A percentile compares a stretch with the other conserved stretches of the same genome.
Evolutionary conservation across 2,113 vertebrate species (phyloP).

Genomic region (Phoenicopterus ruber): DNA sequence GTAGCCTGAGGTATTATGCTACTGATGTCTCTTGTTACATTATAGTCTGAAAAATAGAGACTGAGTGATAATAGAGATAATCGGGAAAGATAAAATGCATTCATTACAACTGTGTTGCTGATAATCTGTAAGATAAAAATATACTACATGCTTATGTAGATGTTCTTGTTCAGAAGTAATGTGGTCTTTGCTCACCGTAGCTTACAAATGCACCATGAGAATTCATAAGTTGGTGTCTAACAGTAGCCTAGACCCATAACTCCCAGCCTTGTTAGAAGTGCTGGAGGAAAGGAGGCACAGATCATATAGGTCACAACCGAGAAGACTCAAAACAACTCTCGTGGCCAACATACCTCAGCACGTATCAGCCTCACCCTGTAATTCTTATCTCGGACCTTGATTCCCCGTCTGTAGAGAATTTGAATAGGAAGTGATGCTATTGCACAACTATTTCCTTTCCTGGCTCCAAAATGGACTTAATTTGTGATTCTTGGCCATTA

Average conservation of each 20-base stretch:
- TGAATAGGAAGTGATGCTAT: constrained; percentile 25
- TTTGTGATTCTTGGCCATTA: constrained; percentile 46
- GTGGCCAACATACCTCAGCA: not conserved
- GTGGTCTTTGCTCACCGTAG: not conserved
- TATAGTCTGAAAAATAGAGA: not conserved
- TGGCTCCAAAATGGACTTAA: not conserved
- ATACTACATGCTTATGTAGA: not conserved
- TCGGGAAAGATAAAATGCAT: not conserved
- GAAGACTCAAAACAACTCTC: not conserved
- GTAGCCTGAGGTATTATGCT: not conserved
- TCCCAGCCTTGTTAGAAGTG: not conserved
- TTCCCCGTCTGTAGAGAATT: not conserved
- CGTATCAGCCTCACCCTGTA: not conserved
- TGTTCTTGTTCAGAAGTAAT: not conserved
- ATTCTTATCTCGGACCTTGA: not conserved
- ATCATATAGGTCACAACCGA: not conserved
- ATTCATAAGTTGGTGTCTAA: not conserved
- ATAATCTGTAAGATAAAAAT: not conserved
- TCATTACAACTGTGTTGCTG: not conserved
- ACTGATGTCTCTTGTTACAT: not conserved
- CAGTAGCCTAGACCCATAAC: not conserved
- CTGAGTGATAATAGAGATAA: not conserved
- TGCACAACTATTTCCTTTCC: constrained; percentile 48
- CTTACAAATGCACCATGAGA: not conserved
- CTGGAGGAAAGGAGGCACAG: not conserved